Evolutionary conservation across 2,113 vertebrate genomes (phyloP), one percentile per base, ranked within the genome.

Genomic region (Sinocyclocheilus maitianheensis): DNA sequence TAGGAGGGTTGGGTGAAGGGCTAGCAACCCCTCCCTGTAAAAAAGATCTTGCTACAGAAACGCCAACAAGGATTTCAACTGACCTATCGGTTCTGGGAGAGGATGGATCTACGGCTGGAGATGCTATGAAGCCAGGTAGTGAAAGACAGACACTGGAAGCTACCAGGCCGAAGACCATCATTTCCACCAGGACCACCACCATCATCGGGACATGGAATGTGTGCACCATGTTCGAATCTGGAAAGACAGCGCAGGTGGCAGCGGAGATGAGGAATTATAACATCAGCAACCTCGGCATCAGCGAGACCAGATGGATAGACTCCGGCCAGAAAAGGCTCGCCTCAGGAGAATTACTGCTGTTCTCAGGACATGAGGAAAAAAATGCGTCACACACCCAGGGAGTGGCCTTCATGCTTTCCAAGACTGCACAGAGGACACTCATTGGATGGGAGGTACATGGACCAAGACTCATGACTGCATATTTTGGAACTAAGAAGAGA

Each of bases 131-230:
- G 13, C 67, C 2, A 2, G 30, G 30, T 71, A 34, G 67, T 55
- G 1, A 43, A 43, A 43, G 78, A 40, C 58, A 80, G 16, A 58
- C n/a, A 12, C 34, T 62, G 18, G 30, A 43, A 62, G 20, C 78
- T n/a, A 40, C 34, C 62, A 40, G 18, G n/a, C 18, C 0, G 62
- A 62, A 10, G 78, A 65, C 40, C 18, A 63, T 81, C 1, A 63
- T 81, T 20, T 81, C 55, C 4, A 63, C 34, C 78, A 63, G 34
- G 58, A 62, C 58, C 55, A 62, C 24, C 30, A 40, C 6, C 34
- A 77, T 30, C 51, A 22, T 26, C 20, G 40, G 20, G 22, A 77
- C 43, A 46, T 67, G 55, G 78, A 81, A 81, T n/a, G 78, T 80
- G n/a, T 26, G 16, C 24, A 37, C 26, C 43, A 77, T 62, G 55